phyloP scores from a whole-genome alignment of 1,140 invertebrate species.

The Helicoverpa armigera region DNA sequence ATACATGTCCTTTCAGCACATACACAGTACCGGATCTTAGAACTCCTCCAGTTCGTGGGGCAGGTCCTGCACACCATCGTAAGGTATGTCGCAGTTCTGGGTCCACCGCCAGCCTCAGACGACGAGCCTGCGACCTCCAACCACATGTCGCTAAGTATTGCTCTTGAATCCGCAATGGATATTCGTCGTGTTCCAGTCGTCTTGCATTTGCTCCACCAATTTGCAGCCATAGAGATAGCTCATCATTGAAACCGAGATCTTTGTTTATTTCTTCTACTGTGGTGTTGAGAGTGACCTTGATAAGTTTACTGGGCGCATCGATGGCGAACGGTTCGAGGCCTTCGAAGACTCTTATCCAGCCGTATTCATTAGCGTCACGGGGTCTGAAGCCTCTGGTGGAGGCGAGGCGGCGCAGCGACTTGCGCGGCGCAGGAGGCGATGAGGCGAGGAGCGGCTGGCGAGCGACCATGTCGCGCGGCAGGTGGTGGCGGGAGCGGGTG shows the following conservation, averaged over 20 bases:
- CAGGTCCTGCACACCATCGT: conserved; percentile 88
- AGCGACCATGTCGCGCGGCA: conserved; percentile 78
- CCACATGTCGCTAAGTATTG: conserved; percentile 88
- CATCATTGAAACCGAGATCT: conserved; percentile 87
- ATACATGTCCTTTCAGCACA: conserved; percentile 90
- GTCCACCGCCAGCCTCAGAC: conserved; percentile 89
- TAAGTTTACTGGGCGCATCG: conserved; percentile 84
- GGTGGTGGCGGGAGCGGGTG: conserved; percentile 74
- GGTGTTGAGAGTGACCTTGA: conserved; percentile 88
- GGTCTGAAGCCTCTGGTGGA: conserved; percentile 87
- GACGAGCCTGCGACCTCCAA: conserved; percentile 87
- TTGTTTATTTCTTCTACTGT: conserved; percentile 88
- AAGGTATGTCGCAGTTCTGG: conserved; percentile 88
- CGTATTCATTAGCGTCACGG: conserved; percentile 66
- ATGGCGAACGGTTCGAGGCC: conserved; percentile 86
- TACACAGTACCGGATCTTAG: conserved; percentile 88
- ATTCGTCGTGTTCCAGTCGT: conserved; percentile 87
- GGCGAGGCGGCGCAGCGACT: conserved; percentile 86
- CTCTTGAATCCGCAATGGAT: conserved; percentile 88
- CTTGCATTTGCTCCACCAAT: conserved; percentile 87
- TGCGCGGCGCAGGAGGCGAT: conserved; percentile 75
- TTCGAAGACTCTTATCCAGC: conserved; percentile 88
- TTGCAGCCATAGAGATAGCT: conserved; percentile 89
- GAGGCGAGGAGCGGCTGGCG: conserved; percentile 75
- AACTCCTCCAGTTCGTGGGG: conserved; percentile 81